These are phyloP conservation scores for Pyrochroa serraticornis DNA, from an alignment of 2,888 invertebrate species.

Conservation along the genomic window DNA sequence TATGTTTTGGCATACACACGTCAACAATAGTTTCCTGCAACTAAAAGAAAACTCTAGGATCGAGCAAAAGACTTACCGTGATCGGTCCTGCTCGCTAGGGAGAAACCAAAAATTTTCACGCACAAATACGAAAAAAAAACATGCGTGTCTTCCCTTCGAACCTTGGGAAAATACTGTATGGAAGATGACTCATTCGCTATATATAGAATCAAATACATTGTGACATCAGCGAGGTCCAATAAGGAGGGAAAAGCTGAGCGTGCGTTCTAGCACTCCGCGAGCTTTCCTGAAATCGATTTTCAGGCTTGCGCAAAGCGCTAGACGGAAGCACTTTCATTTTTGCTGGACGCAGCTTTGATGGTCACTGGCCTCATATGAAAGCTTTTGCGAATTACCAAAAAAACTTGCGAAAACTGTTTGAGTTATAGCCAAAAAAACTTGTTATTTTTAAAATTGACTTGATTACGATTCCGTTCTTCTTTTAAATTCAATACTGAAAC, in stretches of 20 bases:
- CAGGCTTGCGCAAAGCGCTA: conserved; percentile 34
- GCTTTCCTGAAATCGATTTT: conserved; percentile 47
- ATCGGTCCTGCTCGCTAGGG: not conserved
- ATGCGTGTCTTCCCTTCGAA: conserved; percentile 45
- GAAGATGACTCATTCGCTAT: conserved; percentile 55
- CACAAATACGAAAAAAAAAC: conserved; percentile 43
- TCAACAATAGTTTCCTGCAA: no score
- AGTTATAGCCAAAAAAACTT: no score
- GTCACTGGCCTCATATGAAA: conserved; percentile 31
- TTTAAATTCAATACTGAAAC: not conserved
- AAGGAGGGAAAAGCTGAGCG: conserved; percentile 43
- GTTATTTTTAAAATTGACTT: no score
- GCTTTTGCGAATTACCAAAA: no score
- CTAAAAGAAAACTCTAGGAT: not conserved
- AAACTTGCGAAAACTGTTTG: no score
- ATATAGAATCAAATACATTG: conserved; percentile 52
- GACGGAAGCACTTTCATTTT: conserved; percentile 40
- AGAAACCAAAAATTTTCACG: conserved; percentile 27
- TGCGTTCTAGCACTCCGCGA: conserved; percentile 44
- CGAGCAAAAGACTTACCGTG: conserved; percentile 14
- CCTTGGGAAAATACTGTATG: conserved; percentile 54
- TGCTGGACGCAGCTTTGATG: conserved; percentile 39
- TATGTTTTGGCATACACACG: no score
- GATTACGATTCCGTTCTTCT: no score
- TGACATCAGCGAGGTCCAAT: conserved; percentile 52